Conservation (phyloP, 2,888 invertebrate genomes). For the Trimorus sp. region DNA sequence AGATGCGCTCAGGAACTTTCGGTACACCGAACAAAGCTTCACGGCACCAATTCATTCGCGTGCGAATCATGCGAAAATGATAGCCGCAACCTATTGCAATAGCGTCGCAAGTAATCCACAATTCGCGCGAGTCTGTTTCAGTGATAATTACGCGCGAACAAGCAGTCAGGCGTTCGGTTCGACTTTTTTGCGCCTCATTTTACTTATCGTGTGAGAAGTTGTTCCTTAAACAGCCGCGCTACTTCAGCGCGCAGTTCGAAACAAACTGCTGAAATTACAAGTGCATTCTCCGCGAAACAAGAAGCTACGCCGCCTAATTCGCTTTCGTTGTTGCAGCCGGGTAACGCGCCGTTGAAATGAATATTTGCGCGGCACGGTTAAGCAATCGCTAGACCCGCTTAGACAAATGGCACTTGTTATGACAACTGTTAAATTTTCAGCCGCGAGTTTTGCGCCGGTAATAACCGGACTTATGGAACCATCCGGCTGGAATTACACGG, state of each 20-base stretch:
- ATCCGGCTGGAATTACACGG: no score
- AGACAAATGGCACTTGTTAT: no score
- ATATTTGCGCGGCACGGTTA: not conserved
- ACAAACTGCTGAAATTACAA: constrained; percentile 45
- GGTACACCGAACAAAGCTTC: no score
- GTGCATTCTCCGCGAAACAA: constrained; percentile 32
- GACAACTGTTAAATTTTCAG: no score
- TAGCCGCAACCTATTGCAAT: no score
- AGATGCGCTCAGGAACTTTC: no score
- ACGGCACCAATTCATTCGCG: no score
- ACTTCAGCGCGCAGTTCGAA: constrained; percentile 30
- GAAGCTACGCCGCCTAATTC: constrained; percentile 35
- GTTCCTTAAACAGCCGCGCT: constrained; percentile 30
- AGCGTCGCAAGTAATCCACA: not conserved
- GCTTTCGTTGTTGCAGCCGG: constrained; percentile 24
- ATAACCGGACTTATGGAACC: not conserved
- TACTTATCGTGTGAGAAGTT: constrained; percentile 29
- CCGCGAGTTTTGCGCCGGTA: no score
- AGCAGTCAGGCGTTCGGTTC: no score
- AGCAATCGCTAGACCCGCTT: constrained; percentile 1
- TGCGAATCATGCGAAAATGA: no score
- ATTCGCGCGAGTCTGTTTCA: not conserved
- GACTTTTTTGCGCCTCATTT: constrained; percentile 14
- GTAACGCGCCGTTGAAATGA: constrained; percentile 10
- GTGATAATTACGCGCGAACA: no score